Evolutionary conservation across 2,113 vertebrate species (phyloP), one percentile per base, ranked within the genome.

Genomic region (Hippocampus barbouri): DNA sequence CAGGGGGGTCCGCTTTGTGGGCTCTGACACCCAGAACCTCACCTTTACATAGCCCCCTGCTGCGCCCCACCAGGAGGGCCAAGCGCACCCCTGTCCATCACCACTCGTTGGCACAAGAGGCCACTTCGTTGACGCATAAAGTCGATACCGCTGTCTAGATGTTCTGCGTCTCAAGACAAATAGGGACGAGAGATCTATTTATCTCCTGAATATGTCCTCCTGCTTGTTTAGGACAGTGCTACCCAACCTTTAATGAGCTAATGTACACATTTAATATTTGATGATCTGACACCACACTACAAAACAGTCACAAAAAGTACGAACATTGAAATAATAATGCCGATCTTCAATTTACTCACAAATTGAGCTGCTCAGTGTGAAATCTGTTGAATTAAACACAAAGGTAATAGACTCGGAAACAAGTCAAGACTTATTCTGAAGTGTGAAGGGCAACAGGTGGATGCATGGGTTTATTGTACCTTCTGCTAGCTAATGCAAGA

Each of bases 11-110:
- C 43, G 76, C 78, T 89, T 91, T 92, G 87, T 90, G 84, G 82
- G 76, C 65, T 76, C 76, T 79, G 83, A 90, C 78, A 86, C 81
- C 69, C 71, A 90, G 79, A 79, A 81, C 88, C 86, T 91, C 90
- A 92, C 91, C 91, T 92, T 92, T 90, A 92, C 87, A 90, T 81
- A 78, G 74, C 76, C 86, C 70, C 90, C 84, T 73, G 84, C 73
- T 78, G 84, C 21, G 86, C 80, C 84, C 68, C 86, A 54, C 72
- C 78, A 80, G 88, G 88, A 79, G 81, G 75, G 63, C 71, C 62
- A 79, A 87, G 84, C 70, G 75, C 79, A 88, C 83, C 79, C 76
- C 79, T 83, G 84, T 87, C 78, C 71, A 89, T 91, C 89, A 88
- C 75, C 59, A 30, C 43, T 72, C 67, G 75, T 79, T 1, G 21